Conservation (phyloP, 2,888 invertebrate species). For the Nymphalis c-album region DNA sequence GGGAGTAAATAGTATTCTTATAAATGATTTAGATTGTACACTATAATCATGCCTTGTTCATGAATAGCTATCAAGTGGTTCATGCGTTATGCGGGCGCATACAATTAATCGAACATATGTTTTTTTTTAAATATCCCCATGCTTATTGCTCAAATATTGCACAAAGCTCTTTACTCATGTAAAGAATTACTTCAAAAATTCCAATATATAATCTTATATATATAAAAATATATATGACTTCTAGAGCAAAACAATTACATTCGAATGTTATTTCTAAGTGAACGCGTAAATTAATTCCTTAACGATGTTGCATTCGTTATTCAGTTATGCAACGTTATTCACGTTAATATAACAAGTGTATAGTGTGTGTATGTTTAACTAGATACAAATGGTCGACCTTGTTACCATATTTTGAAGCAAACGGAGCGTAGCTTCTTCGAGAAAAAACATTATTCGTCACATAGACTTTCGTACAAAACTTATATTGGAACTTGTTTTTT, state of each 20-base stretch:
- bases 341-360: slow-evolving; percentile 28
- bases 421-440: slow-evolving; percentile 31
- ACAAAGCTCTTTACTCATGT: no score
- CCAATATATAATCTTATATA: not conserved
- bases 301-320: slow-evolving; percentile 12
- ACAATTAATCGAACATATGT: no score
- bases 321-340: slow-evolving; percentile 21
- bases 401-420: slow-evolving; percentile 30
- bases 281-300: not conserved
- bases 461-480: slow-evolving; percentile 25
- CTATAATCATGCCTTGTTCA: no score
- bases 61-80: no score
- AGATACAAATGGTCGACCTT: slow-evolving; percentile 31
- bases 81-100: no score
- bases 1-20: no score
- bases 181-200: not conserved
- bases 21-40: no score
- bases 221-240: not conserved
- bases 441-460: slow-evolving; percentile 25
- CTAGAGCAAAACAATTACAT: not conserved
- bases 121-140: no score
- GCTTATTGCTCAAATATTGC: no score
- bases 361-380: slow-evolving; percentile 17
- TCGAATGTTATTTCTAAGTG: not conserved
- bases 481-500: not conserved